Conservation (phyloP, 2,113 vertebrate genomes). For the Saguinus imperator region DNA sequence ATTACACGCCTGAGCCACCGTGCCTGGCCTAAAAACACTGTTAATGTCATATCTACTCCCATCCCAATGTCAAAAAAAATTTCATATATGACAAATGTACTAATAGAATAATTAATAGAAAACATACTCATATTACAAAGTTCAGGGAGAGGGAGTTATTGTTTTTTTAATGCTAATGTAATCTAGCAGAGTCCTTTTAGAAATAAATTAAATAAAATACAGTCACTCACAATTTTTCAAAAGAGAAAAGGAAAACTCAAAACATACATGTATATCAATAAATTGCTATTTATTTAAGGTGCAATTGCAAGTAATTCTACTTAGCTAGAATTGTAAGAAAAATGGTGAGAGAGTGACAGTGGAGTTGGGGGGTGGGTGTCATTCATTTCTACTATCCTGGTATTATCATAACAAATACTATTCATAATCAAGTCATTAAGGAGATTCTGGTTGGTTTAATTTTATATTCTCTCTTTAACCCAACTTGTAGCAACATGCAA, state of each 20-base stretch:
- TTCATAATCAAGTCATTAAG: neutral
- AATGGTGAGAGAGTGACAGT: neutral
- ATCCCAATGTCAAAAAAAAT: neutral
- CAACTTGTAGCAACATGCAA: neutral
- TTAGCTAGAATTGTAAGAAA: neutral
- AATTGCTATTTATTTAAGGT: neutral
- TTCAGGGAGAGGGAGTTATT: neutral
- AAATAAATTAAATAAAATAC: neutral
- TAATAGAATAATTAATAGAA: neutral
- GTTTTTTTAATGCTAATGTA: neutral
- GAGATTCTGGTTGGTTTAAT: neutral
- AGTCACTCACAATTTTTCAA: neutral
- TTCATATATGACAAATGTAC: neutral
- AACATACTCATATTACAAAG: neutral
- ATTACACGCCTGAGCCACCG: too few species aligned
- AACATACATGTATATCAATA: neutral
- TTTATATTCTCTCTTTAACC: neutral
- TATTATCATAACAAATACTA: neutral
- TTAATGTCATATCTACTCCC: neutral
- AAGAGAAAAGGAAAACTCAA: neutral
- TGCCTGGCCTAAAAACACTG: neutral
- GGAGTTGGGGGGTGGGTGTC: too few species aligned
- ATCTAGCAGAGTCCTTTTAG: neutral
- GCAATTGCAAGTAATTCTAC: neutral
- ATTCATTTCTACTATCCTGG: neutral